Conservation (phyloP, 2,113 vertebrate species). For the Antennarius striatus region DNA sequence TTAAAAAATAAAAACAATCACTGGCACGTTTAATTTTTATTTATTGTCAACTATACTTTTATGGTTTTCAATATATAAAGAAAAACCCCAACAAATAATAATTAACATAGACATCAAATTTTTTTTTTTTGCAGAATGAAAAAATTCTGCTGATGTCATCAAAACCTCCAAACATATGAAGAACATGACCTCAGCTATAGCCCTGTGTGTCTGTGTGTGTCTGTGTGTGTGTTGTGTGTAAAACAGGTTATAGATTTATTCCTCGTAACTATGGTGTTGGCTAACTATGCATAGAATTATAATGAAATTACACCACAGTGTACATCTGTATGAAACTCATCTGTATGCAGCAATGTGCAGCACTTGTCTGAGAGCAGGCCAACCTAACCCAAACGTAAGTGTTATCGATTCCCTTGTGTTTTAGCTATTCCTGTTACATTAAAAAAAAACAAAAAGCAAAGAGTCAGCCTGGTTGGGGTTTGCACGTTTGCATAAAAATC, state of each 20-base stretch:
- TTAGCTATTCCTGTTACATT: slow-evolving; percentile 71
- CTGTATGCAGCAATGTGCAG: slow-evolving; percentile 65
- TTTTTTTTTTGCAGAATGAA: neutral
- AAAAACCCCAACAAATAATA: neutral
- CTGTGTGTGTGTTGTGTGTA: neutral
- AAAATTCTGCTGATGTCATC: neutral
- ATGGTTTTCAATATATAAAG: too few species aligned
- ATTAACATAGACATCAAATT: neutral
- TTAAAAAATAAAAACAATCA: too few species aligned
- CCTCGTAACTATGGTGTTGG: slow-evolving; percentile 36
- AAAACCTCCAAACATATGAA: neutral
- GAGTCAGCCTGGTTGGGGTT: slow-evolving; percentile 60
- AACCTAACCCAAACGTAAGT: slow-evolving; percentile 72
- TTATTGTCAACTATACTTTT: too few species aligned
- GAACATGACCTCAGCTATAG: neutral
- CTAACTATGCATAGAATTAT: slow-evolving; percentile 63
- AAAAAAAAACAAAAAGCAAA: slow-evolving; percentile 70
- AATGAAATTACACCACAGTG: slow-evolving; percentile 65
- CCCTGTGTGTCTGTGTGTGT: neutral
- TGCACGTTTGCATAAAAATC: slow-evolving; percentile 73
- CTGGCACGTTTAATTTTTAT: too few species aligned
- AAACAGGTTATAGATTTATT: slow-evolving; percentile 49
- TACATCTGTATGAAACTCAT: slow-evolving; percentile 64
- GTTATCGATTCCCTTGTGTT: slow-evolving; percentile 75
- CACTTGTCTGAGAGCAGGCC: slow-evolving; percentile 61